These are phyloP conservation scores for Drosophila orena DNA, from an alignment of 1,140 invertebrate species.

Conservation along the genomic window DNA sequence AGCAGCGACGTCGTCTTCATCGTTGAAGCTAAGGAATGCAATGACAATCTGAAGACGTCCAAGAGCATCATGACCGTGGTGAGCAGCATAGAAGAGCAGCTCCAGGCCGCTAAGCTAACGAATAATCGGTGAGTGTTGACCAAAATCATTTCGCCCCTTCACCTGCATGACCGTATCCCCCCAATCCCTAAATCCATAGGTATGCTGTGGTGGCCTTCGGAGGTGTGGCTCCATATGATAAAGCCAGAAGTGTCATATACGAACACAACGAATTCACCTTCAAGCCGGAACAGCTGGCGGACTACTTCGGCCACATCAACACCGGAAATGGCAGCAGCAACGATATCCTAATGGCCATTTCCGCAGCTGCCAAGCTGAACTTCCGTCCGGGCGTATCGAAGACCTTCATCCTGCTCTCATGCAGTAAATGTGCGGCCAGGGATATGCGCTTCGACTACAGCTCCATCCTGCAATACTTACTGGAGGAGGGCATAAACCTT, in stretches of 20 bases:
- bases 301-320: constrained; percentile 83
- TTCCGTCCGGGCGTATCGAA: constrained; percentile 94
- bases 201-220: constrained; percentile 94
- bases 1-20: constrained; percentile 95
- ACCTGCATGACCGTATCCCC: not conserved
- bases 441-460: constrained; percentile 92
- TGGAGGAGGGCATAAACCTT: constrained; percentile 92
- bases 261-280: constrained; percentile 89
- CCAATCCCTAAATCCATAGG: constrained; percentile 73
- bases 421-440: constrained; percentile 89
- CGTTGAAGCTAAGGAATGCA: constrained; percentile 94
- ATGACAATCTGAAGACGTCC: constrained; percentile 87
- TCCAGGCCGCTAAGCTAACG: constrained; percentile 87
- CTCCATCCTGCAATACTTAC: constrained; percentile 90
- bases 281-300: constrained; percentile 84
- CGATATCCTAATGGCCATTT: constrained; percentile 91
- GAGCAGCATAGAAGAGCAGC: constrained; percentile 88
- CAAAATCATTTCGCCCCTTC: not conserved
- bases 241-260: constrained; percentile 89
- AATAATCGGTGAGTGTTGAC: constrained; percentile 87
- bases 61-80: constrained; percentile 89
- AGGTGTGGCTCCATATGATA: constrained; percentile 89
- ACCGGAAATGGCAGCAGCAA: constrained; percentile 86
- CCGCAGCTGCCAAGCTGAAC: constrained; percentile 90
- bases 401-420: constrained; percentile 93